Evolutionary conservation across 2,797 vertebrate genomes (phyloP).

Genomic region (Eleutherodactylus coqui): DNA sequence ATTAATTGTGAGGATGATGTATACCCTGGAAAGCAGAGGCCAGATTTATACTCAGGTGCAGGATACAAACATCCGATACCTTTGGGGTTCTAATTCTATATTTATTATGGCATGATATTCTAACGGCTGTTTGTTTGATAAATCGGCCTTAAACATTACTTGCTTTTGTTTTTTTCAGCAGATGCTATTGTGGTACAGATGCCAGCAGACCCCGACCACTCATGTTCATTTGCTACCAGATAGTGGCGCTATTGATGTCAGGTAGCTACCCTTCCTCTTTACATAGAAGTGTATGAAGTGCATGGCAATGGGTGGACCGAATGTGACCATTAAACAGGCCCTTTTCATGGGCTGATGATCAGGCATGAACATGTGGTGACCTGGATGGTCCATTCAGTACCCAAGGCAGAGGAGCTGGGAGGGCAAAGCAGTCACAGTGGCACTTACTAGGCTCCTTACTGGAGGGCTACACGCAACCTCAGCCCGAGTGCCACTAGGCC

Average conservation of each 20-base stretch:
- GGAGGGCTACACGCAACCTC: no score
- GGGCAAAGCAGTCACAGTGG: no score
- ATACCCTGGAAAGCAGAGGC: neutral
- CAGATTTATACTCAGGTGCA: neutral
- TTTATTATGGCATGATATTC: neutral
- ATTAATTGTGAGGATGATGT: constrained; percentile 18
- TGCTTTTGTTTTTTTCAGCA: neutral
- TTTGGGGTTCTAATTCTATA: neutral
- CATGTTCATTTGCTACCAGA: neutral
- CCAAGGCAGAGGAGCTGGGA: no score
- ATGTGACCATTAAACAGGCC: no score
- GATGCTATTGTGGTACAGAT: neutral
- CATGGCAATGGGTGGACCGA: no score
- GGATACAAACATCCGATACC: neutral
- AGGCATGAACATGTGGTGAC: no score
- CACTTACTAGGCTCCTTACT: no score
- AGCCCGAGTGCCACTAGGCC: no score
- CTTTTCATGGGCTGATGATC: no score
- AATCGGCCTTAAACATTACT: neutral
- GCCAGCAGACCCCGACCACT: neutral
- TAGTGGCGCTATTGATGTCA: neutral
- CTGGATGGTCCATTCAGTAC: no score
- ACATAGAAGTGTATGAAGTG: neutral
- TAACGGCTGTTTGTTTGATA: neutral
- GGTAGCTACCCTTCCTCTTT: neutral